Conservation (phyloP, 1,140 invertebrate species). For the Drosophila watanabei region DNA sequence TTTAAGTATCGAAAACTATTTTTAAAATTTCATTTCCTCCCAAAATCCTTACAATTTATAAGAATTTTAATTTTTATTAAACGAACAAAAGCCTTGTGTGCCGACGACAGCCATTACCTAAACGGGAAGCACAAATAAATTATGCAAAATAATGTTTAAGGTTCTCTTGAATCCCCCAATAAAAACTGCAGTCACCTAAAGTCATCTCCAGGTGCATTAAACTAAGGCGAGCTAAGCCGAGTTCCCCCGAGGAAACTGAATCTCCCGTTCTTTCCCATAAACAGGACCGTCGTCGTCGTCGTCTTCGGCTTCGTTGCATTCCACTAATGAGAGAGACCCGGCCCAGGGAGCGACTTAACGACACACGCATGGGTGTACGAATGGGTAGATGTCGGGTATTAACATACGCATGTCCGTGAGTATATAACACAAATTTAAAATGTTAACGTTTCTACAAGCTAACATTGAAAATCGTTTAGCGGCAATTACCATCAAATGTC, state of each 20-base stretch:
- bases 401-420: constrained; percentile 71
- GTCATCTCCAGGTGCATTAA: constrained; percentile 39
- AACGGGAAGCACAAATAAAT: constrained; percentile 22
- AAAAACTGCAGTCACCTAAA: constrained; percentile 26
- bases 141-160: constrained; percentile 42
- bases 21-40: neutral
- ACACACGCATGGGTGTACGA: constrained; percentile 45
- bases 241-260: constrained; percentile 26
- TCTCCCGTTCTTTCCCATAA: constrained; percentile 21
- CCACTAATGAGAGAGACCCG: constrained; percentile 41
- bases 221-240: constrained; percentile 15
- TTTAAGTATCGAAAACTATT: neutral
- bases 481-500: constrained; percentile 84
- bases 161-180: constrained; percentile 15
- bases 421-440: constrained; percentile 84
- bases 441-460: constrained; percentile 82
- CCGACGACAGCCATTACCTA: constrained; percentile 26
- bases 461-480: constrained; percentile 84
- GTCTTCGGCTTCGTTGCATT: constrained; percentile 18
- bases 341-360: constrained; percentile 6
- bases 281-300: constrained; percentile 22
- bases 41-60: neutral
- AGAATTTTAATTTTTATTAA: constrained; percentile 1
- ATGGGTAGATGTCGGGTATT: constrained; percentile 46
- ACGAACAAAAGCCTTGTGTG: constrained; percentile 1